These are phyloP conservation scores for Conomelus anceps DNA, from an alignment of 2,888 invertebrate genomes.

Conservation along the genomic window DNA sequence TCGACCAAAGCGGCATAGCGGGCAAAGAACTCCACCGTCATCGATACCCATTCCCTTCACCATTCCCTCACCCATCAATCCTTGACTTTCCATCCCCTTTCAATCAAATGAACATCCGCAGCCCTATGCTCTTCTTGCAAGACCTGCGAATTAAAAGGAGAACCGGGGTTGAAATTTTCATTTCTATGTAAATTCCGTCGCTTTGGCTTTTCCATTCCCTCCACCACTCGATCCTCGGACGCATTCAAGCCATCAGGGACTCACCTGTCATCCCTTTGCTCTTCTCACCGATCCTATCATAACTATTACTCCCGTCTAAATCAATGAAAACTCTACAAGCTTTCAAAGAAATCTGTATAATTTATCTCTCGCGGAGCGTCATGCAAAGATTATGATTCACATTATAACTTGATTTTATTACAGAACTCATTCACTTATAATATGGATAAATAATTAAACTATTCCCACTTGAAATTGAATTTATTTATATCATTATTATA, in stretches of 20 bases:
- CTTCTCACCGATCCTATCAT: neutral
- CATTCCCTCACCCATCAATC: neutral
- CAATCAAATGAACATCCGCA: neutral
- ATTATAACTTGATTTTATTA: neutral
- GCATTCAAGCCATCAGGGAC: too few relatives aligned
- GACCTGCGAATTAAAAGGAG: slow-evolving; percentile 9
- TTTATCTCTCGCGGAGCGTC: neutral
- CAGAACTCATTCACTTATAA: too few relatives aligned
- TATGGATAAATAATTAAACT: too few relatives aligned
- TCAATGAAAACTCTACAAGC: neutral
- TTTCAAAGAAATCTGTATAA: neutral
- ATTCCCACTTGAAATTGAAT: too few relatives aligned
- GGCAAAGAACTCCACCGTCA: neutral
- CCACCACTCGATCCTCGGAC: neutral
- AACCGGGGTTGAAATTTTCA: slow-evolving; percentile 11
- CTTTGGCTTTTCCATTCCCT: neutral
- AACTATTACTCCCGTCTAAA: neutral
- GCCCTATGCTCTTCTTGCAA: neutral
- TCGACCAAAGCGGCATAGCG: too few relatives aligned
- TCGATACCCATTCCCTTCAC: neutral
- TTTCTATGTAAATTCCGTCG: slow-evolving; percentile 10
- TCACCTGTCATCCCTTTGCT: neutral
- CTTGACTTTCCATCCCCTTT: neutral
- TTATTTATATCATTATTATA: too few relatives aligned
- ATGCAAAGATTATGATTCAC: neutral